These are phyloP conservation scores for Magallana nippona DNA, from an alignment of 2,888 invertebrate species.

Conservation along the genomic window DNA sequence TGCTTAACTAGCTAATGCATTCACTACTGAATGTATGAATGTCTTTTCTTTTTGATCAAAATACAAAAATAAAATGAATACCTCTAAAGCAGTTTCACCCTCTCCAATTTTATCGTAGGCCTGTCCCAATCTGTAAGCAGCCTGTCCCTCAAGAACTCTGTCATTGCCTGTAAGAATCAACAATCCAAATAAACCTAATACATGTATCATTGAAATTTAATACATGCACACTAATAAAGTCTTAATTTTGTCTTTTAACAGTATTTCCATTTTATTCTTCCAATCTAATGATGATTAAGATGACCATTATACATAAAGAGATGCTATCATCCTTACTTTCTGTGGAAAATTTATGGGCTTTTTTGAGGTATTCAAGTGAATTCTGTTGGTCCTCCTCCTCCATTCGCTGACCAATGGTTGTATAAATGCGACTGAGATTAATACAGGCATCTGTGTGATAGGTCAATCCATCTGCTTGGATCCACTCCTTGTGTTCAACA, in stretches of 20 bases:
- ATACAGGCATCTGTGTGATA: slow-evolving; percentile 75
- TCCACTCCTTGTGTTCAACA: slow-evolving; percentile 71
- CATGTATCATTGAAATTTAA: no score
- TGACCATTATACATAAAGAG: background rate
- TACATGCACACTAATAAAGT: no score
- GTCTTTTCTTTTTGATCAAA: background rate
- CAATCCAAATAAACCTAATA: background rate
- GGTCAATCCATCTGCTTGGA: slow-evolving; percentile 64
- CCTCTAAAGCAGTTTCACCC: slow-evolving; percentile 70
- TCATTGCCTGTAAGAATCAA: slow-evolving; percentile 63
- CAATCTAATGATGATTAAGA: no score
- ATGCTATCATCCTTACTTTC: slow-evolving; percentile 70
- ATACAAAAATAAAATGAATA: background rate
- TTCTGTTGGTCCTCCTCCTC: slow-evolving; percentile 62
- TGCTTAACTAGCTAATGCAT: no score
- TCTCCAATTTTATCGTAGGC: slow-evolving; percentile 74
- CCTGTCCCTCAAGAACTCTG: slow-evolving; percentile 73
- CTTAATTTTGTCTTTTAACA: no score
- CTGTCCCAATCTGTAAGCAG: slow-evolving; percentile 76
- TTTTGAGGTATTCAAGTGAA: slow-evolving; percentile 71
- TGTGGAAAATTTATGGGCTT: slow-evolving; percentile 76
- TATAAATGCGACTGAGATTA: slow-evolving; percentile 75
- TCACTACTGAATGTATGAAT: no score
- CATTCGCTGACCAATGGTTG: slow-evolving; percentile 68
- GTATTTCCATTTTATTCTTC: no score